Evolutionary conservation across 2,797 vertebrate genomes (phyloP), one percentile per base, ranked within the genome.

Genomic region (Smutsia temminckii): DNA sequence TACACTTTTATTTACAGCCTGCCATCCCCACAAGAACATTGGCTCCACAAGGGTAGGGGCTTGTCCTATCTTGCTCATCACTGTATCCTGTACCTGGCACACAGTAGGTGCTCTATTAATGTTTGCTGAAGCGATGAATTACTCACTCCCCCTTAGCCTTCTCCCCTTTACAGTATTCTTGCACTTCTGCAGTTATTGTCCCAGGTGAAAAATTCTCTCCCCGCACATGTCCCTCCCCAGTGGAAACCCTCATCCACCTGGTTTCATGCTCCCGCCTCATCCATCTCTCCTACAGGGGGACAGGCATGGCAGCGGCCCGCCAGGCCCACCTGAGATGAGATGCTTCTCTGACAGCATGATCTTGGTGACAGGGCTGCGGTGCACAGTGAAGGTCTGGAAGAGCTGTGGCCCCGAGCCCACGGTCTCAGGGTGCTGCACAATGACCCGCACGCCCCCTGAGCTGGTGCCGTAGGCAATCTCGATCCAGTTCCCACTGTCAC

Each of bases 271-370:
- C 5, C 27, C 13, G 9, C 16, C 32, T 0, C 4, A 20, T n/a
- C 27, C 20, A 0, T 2, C 9, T 21, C 61, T 11, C 12, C 3
- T 75, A 6, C 27, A 21, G 42, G 29, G 20, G 40, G 20, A 34
- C 0, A 5, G 23, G 40, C 27, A 3, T 0, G 0, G 0, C 14
- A 1, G 11, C 4, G 2, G 59, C 63, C 21, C 2, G 14, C 1
- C 1, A 63, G 77, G 79, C 95, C 53, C 95, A 98, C 98, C 98
- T 17, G 98, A 99, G 93, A 98, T 98, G 42, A 99, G 99, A 94
- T 99, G 99, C 89, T 99, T 99, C 97, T 99, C 99, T 0, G 99
- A 99, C n/a, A 99, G 98, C 99, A 99, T 99, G 98, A 99, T 99
- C 98, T 99, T 99, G 96, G 98, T 99, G 91, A 99, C 99, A 0